A percentile compares a stretch with the other conserved stretches of the same genome.
Conservation (phyloP, 2,113 vertebrate genomes). For the Callocephalon fimbriatum region DNA sequence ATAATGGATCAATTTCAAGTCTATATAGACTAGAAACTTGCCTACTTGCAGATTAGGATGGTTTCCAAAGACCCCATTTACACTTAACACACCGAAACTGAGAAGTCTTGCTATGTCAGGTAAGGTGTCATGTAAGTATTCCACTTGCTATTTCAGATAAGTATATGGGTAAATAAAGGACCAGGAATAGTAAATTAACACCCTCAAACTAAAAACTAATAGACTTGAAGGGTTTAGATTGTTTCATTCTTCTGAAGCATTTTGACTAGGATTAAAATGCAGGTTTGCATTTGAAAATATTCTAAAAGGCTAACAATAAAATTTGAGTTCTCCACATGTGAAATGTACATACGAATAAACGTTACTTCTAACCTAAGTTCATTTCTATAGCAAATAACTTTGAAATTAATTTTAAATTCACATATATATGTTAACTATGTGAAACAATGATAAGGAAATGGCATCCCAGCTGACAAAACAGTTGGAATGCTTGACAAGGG, state of each 20-base stretch:
- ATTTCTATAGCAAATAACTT: background rate
- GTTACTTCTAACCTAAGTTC: background rate
- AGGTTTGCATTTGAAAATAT: background rate
- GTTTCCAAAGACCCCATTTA: background rate
- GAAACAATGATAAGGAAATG: background rate
- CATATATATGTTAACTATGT: background rate
- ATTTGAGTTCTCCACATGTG: background rate
- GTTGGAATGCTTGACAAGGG: background rate
- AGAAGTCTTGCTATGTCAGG: background rate
- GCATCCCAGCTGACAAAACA: background rate
- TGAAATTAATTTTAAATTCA: background rate
- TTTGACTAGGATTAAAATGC: background rate
- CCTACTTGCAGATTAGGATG: background rate
- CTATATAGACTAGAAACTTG: background rate
- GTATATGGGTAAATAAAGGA: background rate
- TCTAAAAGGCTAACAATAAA: background rate
- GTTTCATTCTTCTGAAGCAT: background rate
- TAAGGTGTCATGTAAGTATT: background rate
- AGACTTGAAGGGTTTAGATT: background rate
- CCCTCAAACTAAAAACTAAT: background rate
- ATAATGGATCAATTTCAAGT: accelerated
- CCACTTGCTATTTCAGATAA: background rate
- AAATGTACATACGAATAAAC: background rate
- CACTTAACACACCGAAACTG: background rate
- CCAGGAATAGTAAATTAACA: background rate